These are phyloP conservation scores for Pachydiplax longipennis DNA, from an alignment of 2,888 invertebrate species.

Conservation along the genomic window DNA sequence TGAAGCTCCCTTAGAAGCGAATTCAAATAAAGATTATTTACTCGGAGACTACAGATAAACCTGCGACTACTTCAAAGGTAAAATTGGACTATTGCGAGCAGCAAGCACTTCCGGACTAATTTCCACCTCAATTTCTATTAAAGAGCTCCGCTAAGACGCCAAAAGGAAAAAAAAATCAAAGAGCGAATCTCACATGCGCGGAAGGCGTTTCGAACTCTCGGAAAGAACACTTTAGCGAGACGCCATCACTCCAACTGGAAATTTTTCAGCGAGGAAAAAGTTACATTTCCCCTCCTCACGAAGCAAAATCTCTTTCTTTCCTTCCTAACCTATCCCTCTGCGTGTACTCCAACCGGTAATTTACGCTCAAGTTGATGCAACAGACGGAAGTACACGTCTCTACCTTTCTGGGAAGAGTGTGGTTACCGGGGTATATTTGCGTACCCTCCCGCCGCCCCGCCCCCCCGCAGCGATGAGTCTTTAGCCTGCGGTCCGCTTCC, in stretches of 20 bases:
- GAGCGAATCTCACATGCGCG: neutral
- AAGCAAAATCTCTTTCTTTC: neutral
- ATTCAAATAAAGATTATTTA: too few relatives aligned
- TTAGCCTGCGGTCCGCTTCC: neutral
- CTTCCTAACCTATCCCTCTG: neutral
- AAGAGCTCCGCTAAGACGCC: too few relatives aligned
- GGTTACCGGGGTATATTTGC: too few relatives aligned
- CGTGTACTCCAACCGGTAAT: neutral
- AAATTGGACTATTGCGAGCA: too few relatives aligned
- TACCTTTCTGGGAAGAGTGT: neutral
- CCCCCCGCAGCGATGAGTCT: neutral
- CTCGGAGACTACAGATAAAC: too few relatives aligned
- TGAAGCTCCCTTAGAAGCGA: too few relatives aligned
- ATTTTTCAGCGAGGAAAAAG: neutral
- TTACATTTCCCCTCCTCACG: neutral
- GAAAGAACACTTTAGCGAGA: neutral
- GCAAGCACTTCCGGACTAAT: too few relatives aligned
- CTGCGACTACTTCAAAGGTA: too few relatives aligned
- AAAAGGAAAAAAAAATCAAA: too few relatives aligned
- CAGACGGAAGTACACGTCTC: neutral
- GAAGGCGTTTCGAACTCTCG: neutral
- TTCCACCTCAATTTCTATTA: too few relatives aligned
- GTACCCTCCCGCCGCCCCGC: too few relatives aligned
- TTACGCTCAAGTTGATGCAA: neutral
- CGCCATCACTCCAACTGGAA: constrained; percentile 7